These are phyloP conservation scores for Scortum barcoo DNA, from an alignment of 2,113 vertebrate genomes.

Conservation along the genomic window DNA sequence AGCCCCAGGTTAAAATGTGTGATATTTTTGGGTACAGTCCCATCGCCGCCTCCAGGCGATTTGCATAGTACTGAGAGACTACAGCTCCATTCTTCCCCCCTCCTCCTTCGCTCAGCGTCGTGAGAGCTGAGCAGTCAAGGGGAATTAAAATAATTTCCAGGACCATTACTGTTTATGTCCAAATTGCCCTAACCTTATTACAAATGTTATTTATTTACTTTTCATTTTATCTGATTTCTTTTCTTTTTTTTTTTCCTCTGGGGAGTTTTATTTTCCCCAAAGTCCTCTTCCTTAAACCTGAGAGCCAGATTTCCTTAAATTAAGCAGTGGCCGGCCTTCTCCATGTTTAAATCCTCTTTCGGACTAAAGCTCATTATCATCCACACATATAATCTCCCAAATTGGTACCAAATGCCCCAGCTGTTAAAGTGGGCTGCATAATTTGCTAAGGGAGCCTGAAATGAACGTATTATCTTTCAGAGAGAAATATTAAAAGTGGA, in stretches of 20 bases:
- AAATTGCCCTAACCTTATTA: slow-evolving; percentile 47
- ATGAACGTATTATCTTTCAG: slow-evolving; percentile 62
- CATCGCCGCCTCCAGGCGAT: slow-evolving; percentile 40
- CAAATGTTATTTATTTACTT: slow-evolving; percentile 54
- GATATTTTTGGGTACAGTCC: slow-evolving; percentile 70
- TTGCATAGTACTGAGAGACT: slow-evolving; percentile 51
- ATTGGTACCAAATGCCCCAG: slow-evolving; percentile 72
- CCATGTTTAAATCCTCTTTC: slow-evolving; percentile 78
- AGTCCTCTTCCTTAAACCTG: slow-evolving; percentile 55
- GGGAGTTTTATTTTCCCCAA: slow-evolving; percentile 14
- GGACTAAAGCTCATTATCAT: slow-evolving; percentile 82
- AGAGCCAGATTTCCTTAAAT: slow-evolving; percentile 71
- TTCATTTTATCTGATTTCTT: neutral
- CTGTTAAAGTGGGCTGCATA: slow-evolving; percentile 67
- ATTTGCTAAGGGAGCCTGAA: slow-evolving; percentile 68
- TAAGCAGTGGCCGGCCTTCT: slow-evolving; percentile 69
- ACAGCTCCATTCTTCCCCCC: slow-evolving; percentile 46
- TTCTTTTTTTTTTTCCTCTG: neutral
- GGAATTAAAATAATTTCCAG: slow-evolving; percentile 50
- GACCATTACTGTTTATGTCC: slow-evolving; percentile 44
- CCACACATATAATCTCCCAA: slow-evolving; percentile 82
- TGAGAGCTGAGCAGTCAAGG: slow-evolving; percentile 30
- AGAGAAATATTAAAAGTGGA: slow-evolving; percentile 58
- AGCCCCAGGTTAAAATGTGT: slow-evolving; percentile 57
- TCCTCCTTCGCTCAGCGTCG: slow-evolving; percentile 24